Percentiles rank a stretch among this genome's conserved stretches.
Evolutionary conservation across 2,797 vertebrate genomes (phyloP).

Genomic region (Aphelocoma californica): DNA sequence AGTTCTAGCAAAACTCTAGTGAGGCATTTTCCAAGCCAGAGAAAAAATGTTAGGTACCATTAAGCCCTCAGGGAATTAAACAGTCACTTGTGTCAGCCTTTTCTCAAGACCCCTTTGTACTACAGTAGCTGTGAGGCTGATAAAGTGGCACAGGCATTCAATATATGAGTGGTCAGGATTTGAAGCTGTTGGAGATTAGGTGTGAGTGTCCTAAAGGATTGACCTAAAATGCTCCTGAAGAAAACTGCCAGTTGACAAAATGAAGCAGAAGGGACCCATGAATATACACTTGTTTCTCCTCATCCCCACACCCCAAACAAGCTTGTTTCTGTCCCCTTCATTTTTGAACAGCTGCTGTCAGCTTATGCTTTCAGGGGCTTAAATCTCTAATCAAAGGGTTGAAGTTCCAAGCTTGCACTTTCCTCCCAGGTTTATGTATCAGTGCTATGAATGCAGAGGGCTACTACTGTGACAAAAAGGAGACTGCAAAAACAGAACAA

Average conservation of each 20-base stretch:
- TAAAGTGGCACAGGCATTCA: background rate
- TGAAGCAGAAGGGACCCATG: background rate
- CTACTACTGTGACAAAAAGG: background rate
- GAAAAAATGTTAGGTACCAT: background rate
- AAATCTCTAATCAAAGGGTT: background rate
- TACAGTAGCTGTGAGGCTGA: background rate
- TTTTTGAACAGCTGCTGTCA: background rate
- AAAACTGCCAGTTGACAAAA: slow-evolving; percentile 39
- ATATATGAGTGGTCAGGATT: background rate
- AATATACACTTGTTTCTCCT: slow-evolving; percentile 4
- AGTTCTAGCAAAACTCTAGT: background rate
- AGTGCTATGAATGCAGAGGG: background rate
- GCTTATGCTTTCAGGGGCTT: background rate
- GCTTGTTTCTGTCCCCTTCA: background rate
- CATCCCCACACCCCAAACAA: background rate
- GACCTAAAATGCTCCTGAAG: background rate
- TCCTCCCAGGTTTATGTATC: background rate
- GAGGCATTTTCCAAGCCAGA: background rate
- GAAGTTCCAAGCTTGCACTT: background rate
- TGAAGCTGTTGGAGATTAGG: slow-evolving; percentile 21
- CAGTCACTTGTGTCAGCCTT: background rate
- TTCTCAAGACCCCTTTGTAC: background rate
- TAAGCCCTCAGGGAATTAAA: background rate
- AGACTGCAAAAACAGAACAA: background rate
- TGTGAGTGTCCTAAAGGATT: background rate